These are phyloP conservation scores for Netta rufina DNA, from an alignment of 2,797 vertebrate genomes.

Conservation along the genomic window DNA sequence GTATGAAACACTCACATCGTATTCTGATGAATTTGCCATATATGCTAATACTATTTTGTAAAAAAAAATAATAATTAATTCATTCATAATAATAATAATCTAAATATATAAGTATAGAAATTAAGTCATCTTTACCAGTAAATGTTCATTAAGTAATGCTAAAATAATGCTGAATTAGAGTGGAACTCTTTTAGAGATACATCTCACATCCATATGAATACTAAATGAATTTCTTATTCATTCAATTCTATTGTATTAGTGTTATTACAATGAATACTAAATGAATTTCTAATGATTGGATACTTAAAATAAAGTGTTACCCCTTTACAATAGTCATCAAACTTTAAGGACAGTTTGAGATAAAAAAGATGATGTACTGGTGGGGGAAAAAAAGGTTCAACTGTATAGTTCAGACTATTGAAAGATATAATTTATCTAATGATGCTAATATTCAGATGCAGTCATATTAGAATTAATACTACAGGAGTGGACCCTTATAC, in stretches of 20 bases:
- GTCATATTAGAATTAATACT: slow-evolving; percentile 74
- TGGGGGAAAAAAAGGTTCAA: slow-evolving; percentile 2
- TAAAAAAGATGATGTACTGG: slow-evolving; percentile 30
- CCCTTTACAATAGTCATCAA: slow-evolving; percentile 68
- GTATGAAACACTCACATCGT: not conserved
- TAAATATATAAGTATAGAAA: slow-evolving; percentile 45
- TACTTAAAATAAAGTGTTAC: slow-evolving; percentile 75
- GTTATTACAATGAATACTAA: slow-evolving; percentile 74
- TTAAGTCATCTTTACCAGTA: slow-evolving; percentile 57
- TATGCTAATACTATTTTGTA: not conserved
- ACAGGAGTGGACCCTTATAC: slow-evolving; percentile 71
- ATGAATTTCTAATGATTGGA: slow-evolving; percentile 75
- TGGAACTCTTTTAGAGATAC: slow-evolving; percentile 60
- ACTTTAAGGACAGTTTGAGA: slow-evolving; percentile 63
- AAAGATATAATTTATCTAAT: slow-evolving; percentile 73
- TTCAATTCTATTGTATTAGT: slow-evolving; percentile 71
- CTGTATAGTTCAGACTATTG: slow-evolving; percentile 42
- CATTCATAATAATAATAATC: not conserved
- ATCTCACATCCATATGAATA: slow-evolving; percentile 55
- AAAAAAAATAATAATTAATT: not conserved
- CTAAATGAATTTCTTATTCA: slow-evolving; percentile 72
- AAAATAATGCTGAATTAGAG: slow-evolving; percentile 53
- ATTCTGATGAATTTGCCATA: not conserved
- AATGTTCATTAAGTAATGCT: slow-evolving; percentile 69
- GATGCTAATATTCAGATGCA: slow-evolving; percentile 74